phyloP scores from a whole-genome alignment of 1,140 invertebrate genomes.

The Bombus waltoni region DNA sequence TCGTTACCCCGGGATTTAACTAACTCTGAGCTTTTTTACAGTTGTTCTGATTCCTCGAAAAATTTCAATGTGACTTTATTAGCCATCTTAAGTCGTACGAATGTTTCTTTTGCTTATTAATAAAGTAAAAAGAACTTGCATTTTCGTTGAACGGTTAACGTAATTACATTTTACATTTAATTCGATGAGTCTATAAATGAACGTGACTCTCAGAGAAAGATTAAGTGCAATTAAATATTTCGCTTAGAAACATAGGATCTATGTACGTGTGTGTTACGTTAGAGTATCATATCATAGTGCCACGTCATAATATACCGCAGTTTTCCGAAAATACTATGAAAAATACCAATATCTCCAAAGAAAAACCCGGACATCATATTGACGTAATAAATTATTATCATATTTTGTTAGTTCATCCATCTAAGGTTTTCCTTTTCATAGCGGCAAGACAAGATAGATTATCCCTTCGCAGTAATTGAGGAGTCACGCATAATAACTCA shows the following conservation, averaged over 20 bases:
- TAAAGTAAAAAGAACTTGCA: not conserved
- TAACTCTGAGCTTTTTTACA: not conserved
- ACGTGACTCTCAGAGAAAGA: not conserved
- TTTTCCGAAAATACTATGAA: not conserved
- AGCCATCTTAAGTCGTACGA: not conserved
- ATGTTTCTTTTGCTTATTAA: not conserved
- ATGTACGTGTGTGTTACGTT: not conserved
- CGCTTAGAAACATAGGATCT: not conserved
- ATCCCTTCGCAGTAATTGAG: slow-evolving; percentile 24
- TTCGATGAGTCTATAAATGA: not conserved
- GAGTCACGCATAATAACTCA: slow-evolving; percentile 43
- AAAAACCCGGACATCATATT: not conserved
- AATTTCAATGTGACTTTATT: not conserved
- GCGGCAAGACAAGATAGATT: slow-evolving; percentile 24
- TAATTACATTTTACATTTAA: not conserved
- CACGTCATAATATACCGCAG: not conserved
- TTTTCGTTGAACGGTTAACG: not conserved
- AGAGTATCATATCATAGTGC: not conserved
- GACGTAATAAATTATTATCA: not conserved
- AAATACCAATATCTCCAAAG: not conserved
- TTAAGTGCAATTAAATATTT: not conserved
- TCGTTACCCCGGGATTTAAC: not conserved
- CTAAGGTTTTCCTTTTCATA: not conserved
- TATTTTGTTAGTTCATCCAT: not conserved
- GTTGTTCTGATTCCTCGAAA: not conserved